These are phyloP conservation scores for Leptogaster cylindrica DNA, from an alignment of 2,888 invertebrate species.

Conservation along the genomic window DNA sequence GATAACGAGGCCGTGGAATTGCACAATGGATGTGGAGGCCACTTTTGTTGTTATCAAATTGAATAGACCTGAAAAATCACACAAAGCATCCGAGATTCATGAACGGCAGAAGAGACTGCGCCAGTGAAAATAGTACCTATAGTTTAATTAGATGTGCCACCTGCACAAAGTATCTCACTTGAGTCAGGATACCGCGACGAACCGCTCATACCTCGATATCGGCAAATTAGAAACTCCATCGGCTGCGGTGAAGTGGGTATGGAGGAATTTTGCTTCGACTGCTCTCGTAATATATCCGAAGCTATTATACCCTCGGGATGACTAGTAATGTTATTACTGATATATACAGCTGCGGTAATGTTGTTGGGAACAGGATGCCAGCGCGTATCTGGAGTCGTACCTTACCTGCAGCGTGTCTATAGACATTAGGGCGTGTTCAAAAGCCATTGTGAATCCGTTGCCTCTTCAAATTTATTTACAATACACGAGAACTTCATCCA, in stretches of 20 bases:
- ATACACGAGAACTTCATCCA: background rate
- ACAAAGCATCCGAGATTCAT: background rate
- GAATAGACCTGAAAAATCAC: conserved; percentile 12
- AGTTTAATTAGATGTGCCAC: conserved; percentile 33
- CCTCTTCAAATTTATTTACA: conserved; percentile 10
- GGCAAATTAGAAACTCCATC: too few relatives aligned
- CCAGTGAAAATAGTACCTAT: conserved; percentile 19
- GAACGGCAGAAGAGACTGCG: background rate
- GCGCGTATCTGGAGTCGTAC: too few relatives aligned
- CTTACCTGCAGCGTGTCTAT: background rate
- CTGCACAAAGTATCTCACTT: background rate
- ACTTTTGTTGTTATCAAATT: background rate
- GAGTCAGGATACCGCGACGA: too few relatives aligned
- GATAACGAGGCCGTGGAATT: background rate
- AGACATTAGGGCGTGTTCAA: background rate
- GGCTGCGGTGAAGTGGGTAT: too few relatives aligned
- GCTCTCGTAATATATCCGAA: conserved; percentile 20
- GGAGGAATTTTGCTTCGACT: too few relatives aligned
- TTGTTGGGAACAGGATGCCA: too few relatives aligned
- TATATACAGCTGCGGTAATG: too few relatives aligned
- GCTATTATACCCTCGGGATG: conserved; percentile 24
- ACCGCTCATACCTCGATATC: too few relatives aligned
- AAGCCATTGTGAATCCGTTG: too few relatives aligned
- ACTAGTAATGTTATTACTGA: conserved; percentile 9
- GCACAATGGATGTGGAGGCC: background rate